Conservation (phyloP, 2,797 vertebrate genomes). For the Perodicticus potto region DNA sequence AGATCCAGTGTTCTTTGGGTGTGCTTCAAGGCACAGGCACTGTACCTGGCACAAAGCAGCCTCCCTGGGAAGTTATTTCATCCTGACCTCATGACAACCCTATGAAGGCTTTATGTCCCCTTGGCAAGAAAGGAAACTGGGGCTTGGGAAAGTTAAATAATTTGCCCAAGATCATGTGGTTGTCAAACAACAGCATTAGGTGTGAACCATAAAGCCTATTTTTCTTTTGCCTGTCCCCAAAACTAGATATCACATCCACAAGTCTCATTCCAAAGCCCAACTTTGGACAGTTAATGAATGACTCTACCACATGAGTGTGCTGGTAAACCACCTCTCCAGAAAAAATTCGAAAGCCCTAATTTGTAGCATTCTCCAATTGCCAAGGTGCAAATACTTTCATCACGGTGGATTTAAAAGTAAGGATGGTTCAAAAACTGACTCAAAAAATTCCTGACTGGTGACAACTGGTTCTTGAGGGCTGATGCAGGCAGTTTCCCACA, state of each 20-base stretch:
- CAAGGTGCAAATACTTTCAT: background rate
- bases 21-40: background rate
- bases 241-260: background rate
- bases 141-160: background rate
- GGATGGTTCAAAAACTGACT: background rate
- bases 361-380: background rate
- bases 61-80: background rate
- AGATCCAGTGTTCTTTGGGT: background rate
- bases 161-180: background rate
- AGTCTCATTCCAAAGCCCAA: background rate
- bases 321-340: background rate
- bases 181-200: background rate
- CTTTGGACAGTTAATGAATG: background rate
- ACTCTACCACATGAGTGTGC: too few relatives aligned
- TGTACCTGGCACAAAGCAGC: background rate
- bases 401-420: background rate
- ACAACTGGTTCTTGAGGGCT: background rate
- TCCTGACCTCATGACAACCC: background rate
- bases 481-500: fast-evolving
- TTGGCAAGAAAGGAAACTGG: background rate
- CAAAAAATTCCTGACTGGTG: background rate
- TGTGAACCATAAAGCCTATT: background rate
- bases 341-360: background rate
- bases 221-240: background rate
- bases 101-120: fast-evolving